Conservation (phyloP, 2,888 invertebrate species). For the Cyaniris semiargus region DNA sequence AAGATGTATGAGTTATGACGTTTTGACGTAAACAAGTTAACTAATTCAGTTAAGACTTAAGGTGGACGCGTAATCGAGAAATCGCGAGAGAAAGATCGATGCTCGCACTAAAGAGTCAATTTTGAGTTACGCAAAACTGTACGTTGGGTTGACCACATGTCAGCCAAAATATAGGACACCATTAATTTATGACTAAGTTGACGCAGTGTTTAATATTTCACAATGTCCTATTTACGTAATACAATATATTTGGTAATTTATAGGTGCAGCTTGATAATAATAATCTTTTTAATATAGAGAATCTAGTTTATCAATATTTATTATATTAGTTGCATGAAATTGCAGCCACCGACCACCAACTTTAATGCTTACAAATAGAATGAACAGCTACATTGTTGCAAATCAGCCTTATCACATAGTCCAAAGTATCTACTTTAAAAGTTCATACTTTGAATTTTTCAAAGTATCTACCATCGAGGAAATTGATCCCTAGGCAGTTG, state of each 20-base stretch:
- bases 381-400: too few relatives aligned
- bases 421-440: too few relatives aligned
- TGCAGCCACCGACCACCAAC: neutral
- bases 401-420: too few relatives aligned
- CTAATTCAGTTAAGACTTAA: neutral
- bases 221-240: neutral
- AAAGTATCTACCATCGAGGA: too few relatives aligned
- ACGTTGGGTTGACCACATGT: neutral
- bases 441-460: too few relatives aligned
- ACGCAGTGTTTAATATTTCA: neutral
- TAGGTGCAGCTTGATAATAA: too few relatives aligned
- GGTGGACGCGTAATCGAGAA: conserved; percentile 54
- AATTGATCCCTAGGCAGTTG: too few relatives aligned
- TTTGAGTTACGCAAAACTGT: conserved; percentile 44
- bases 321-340: neutral
- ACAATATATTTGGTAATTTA: neutral
- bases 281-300: too few relatives aligned
- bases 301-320: too few relatives aligned
- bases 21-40: conserved; percentile 2
- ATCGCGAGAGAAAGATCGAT: conserved; percentile 57
- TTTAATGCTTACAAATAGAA: too few relatives aligned
- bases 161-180: neutral
- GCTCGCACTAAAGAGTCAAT: conserved; percentile 50
- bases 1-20: neutral
- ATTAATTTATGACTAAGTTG: neutral